Conservation (phyloP, 1,140 invertebrate species). For the Rhynchophorus ferrugineus region DNA sequence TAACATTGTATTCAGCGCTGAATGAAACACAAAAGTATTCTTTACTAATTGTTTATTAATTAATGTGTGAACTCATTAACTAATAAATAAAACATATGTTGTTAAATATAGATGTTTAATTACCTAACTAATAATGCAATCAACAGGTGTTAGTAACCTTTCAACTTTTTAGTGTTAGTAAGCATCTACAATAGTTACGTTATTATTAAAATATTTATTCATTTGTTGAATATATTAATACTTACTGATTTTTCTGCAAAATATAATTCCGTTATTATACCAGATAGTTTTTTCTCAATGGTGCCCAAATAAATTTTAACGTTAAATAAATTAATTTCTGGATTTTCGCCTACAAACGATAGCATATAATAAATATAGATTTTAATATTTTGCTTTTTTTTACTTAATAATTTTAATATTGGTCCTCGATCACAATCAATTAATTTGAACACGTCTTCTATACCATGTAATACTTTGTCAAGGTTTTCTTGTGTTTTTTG, state of each 20-base stretch:
- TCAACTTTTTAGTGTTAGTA: not conserved
- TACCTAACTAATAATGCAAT: too few relatives aligned
- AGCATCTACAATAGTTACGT: not conserved
- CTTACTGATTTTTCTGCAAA: conserved; percentile 30
- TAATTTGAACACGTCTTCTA: conserved; percentile 52
- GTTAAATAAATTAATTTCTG: conserved; percentile 58
- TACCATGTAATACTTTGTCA: conserved; percentile 47
- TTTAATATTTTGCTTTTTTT: too few relatives aligned
- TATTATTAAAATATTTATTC: too few relatives aligned
- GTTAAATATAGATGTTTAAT: too few relatives aligned
- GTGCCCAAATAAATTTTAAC: conserved; percentile 66
- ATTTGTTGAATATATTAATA: not conserved
- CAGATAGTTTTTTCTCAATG: conserved; percentile 57
- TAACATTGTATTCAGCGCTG: conserved; percentile 1
- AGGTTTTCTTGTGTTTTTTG: conserved; percentile 43
- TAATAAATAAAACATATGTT: too few relatives aligned
- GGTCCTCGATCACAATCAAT: conserved; percentile 60
- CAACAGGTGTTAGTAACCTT: not conserved
- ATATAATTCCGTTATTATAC: conserved; percentile 35
- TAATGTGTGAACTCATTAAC: too few relatives aligned
- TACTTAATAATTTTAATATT: conserved; percentile 60
- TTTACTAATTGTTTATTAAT: not conserved
- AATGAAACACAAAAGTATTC: not conserved
- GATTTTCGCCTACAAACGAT: conserved; percentile 42
- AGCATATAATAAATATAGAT: too few relatives aligned